A percentile compares a stretch with the other conserved stretches of the same genome.
Evolutionary conservation across 2,797 vertebrate species (phyloP).

Genomic region (Falco rusticolus): DNA sequence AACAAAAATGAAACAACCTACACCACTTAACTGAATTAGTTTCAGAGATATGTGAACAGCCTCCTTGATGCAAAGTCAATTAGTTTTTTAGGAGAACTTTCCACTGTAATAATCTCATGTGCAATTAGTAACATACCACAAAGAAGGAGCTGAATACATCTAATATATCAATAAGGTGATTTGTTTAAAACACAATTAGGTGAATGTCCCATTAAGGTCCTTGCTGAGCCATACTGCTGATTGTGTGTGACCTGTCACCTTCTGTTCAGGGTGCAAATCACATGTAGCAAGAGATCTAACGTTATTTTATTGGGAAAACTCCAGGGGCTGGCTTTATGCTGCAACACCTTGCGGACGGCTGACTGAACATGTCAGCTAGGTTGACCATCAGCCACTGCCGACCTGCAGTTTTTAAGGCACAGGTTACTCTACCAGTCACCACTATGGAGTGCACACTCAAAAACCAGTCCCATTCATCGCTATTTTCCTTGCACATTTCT

Average conservation of each 20-base stretch:
- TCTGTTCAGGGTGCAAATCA: not conserved
- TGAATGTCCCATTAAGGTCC: not conserved
- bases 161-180: not conserved
- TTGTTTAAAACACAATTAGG: not conserved
- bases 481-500: not conserved
- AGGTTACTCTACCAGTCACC: rapidly evolving
- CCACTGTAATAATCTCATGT: not conserved
- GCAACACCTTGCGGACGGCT: not conserved
- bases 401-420: not conserved
- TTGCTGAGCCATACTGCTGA: not conserved
- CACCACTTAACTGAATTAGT: not conserved
- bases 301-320: not conserved
- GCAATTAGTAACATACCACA: not conserved
- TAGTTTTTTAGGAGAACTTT: not conserved
- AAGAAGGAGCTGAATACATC: not conserved
- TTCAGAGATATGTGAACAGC: not conserved
- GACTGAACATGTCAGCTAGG: not conserved
- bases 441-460: not conserved
- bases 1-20: not conserved
- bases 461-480: not conserved
- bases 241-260: not conserved
- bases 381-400: not conserved
- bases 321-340: not conserved
- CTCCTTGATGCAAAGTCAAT: not conserved
- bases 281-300: not conserved